These are phyloP conservation scores for Cosmopolites sordidus DNA, from an alignment of 2,888 invertebrate genomes.

Conservation along the genomic window DNA sequence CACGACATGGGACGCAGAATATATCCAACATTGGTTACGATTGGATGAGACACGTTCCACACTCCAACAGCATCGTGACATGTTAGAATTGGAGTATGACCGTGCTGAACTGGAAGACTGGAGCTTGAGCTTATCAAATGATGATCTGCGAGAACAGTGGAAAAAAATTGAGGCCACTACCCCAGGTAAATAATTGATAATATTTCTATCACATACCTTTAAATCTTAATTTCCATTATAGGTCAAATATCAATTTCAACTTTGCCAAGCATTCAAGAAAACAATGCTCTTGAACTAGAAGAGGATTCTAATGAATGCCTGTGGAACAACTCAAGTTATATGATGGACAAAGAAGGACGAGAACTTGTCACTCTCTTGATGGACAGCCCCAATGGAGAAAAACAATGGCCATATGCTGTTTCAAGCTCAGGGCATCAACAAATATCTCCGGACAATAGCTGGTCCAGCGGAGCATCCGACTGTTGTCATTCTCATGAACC, in stretches of 20 bases:
- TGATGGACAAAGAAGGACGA: slow-evolving; percentile 62
- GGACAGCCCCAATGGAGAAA: slow-evolving; percentile 52
- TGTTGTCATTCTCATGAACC: slow-evolving; percentile 48
- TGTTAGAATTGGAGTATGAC: slow-evolving; percentile 69
- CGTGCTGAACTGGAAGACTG: slow-evolving; percentile 74
- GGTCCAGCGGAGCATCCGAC: slow-evolving; percentile 53
- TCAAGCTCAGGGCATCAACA: slow-evolving; percentile 34
- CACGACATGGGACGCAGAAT: slow-evolving; percentile 65
- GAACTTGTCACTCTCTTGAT: slow-evolving; percentile 56
- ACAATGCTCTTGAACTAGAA: slow-evolving; percentile 67
- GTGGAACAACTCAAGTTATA: slow-evolving; percentile 70
- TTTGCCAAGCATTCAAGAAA: slow-evolving; percentile 69
- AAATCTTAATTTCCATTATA: too few relatives aligned
- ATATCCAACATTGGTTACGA: slow-evolving; percentile 71
- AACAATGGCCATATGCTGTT: slow-evolving; percentile 63
- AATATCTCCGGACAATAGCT: slow-evolving; percentile 58
- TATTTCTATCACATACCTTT: too few relatives aligned
- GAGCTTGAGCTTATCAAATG: slow-evolving; percentile 69
- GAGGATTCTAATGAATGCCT: slow-evolving; percentile 70
- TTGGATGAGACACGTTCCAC: slow-evolving; percentile 68
- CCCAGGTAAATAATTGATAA: slow-evolving; percentile 15
- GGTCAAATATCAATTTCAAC: slow-evolving; percentile 62
- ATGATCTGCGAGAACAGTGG: slow-evolving; percentile 57
- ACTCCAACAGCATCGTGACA: slow-evolving; percentile 62
- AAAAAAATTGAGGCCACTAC: slow-evolving; percentile 37